Percentiles rank a stretch among this genome's conserved stretches.
These are phyloP conservation scores for Peromyscus aztecus DNA, from an alignment of 2,797 vertebrate species.

Conservation along the genomic window DNA sequence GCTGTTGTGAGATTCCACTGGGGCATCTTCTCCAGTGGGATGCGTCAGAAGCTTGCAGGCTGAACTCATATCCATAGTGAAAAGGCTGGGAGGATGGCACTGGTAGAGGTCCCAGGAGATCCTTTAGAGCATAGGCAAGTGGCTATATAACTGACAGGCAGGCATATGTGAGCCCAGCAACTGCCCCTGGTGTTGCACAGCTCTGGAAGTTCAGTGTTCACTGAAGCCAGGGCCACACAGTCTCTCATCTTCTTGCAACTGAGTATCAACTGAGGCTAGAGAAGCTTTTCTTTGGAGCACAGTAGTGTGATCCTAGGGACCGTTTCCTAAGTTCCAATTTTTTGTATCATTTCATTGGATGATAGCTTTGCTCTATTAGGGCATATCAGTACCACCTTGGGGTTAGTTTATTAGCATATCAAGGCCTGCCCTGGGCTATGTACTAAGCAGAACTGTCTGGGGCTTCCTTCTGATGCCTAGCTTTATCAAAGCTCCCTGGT, in stretches of 20 bases:
- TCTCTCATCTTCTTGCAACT: not conserved
- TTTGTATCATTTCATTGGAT: not conserved
- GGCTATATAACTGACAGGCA: not conserved
- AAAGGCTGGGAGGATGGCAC: not conserved
- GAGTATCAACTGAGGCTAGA: not conserved
- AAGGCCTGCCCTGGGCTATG: not conserved
- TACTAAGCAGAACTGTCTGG: not conserved
- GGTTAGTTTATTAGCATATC: not conserved
- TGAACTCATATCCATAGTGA: too few species aligned
- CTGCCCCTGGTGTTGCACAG: not conserved
- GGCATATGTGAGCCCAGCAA: not conserved
- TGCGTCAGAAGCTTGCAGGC: not conserved
- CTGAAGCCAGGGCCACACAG: not conserved
- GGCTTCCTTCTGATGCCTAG: not conserved
- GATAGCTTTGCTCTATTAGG: not conserved
- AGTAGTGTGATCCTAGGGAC: not conserved
- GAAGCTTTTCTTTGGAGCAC: not conserved
- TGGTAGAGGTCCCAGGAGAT: not conserved
- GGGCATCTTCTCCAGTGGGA: not conserved
- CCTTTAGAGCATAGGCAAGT: not conserved
- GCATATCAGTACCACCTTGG: not conserved
- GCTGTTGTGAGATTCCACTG: not conserved
- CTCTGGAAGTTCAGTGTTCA: not conserved
- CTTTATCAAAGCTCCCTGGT: not conserved
- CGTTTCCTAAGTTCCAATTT: not conserved